Base-by-base conservation (phyloP, 1,140 invertebrate genomes). In the Acromyrmex heyeri region DNA sequence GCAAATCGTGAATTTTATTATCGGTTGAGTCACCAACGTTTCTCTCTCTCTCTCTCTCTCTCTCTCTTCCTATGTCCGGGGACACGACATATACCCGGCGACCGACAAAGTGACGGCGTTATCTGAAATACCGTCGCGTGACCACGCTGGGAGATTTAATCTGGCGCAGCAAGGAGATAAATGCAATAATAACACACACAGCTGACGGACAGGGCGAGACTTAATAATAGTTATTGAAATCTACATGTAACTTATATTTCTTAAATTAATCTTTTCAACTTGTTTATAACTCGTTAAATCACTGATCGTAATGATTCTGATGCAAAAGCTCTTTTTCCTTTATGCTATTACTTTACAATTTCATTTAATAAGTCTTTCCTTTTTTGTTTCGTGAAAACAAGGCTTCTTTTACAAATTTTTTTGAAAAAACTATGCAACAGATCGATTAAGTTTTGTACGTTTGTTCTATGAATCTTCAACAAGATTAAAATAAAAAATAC, bases 1-100 rank as follows among this genome's bases (percentile, higher is more conserved):
- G 62, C 82, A 64, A 78, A 77, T 85, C 59, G 59, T 44, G 82
- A 67, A 85, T 77, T 75, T 85, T 77, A 75, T 85, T 72, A 82
- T 82, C 67, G 67, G 79, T 48, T 34, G 38, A 50, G 75, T 81
- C 44, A 53, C 78, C 53, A 24, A 50, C n/a, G 7, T 16, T 5
- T 44, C 53, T 48, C 18, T 48, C 65, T 7, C 38, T 24, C 38
- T 65, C 30, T 12, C 30, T 65, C 8, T 65, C 30, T 6, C 34
- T 34, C 34, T 34, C 34, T 5, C 30, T 34, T 12, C 3, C 21
- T 57, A 57, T 50, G 18, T 72, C 38, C 12, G 72, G 2, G n/a
- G 38, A 76, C 21, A 59, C 21, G 69, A 4, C 24, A 44, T 18
- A 34, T 24, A 38, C 50, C 24, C 1, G 67, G 57, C 24, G 55